A percentile compares a stretch with the other conserved stretches of the same genome.
phyloP scores from a whole-genome alignment of 2,888 invertebrate species.

The Leucophora obtusa region DNA sequence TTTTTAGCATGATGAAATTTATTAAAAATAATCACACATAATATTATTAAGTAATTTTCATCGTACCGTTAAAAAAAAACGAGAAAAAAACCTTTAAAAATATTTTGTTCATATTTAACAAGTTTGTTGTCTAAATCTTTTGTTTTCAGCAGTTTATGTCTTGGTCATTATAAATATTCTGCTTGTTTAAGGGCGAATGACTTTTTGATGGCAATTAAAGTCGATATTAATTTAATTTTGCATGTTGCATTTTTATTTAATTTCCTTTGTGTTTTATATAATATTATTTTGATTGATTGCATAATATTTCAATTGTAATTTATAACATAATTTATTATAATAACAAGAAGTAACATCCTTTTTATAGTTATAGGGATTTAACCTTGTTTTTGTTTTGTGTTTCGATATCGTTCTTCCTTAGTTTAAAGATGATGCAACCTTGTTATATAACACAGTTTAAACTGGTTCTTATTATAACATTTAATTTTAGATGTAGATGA shows the following conservation, averaged over 20 bases:
- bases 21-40: slow-evolving; percentile 42
- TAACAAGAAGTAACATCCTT: slow-evolving; percentile 27
- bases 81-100: not conserved
- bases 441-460: slow-evolving; percentile 38
- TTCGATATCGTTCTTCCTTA: slow-evolving; percentile 26
- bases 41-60: slow-evolving; percentile 59
- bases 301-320: slow-evolving; percentile 1
- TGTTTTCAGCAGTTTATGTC: slow-evolving; percentile 12
- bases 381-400: slow-evolving; percentile 19
- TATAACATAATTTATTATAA: slow-evolving; percentile 7
- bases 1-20: slow-evolving; percentile 38
- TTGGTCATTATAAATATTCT: too few species aligned
- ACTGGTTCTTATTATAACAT: slow-evolving; percentile 20
- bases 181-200: too few species aligned
- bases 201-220: not conserved
- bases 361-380: slow-evolving; percentile 32
- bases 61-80: slow-evolving; percentile 38
- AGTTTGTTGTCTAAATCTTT: slow-evolving; percentile 42
- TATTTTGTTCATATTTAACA: not conserved
- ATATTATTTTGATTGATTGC: slow-evolving; percentile 41
- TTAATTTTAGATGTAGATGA: slow-evolving; percentile 11
- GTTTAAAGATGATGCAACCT: slow-evolving; percentile 33
- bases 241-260: not conserved
- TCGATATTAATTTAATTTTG: slow-evolving; percentile 6
- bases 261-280: slow-evolving; percentile 23